Conservation (phyloP, 2,888 invertebrate species). For the Mamestra brassicae region DNA sequence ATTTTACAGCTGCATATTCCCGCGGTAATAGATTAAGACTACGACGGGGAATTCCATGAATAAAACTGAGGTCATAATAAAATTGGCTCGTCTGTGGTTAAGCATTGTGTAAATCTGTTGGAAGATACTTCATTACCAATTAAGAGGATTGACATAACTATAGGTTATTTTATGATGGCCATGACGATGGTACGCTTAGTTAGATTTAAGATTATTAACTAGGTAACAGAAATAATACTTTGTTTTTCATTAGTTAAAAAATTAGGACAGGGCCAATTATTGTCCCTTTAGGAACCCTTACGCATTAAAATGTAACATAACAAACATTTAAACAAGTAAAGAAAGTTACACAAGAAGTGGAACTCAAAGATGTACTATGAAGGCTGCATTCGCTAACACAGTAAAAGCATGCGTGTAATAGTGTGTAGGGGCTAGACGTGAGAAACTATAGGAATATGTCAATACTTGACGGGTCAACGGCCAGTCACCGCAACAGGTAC, state of each 20-base stretch:
- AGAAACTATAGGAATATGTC: conserved; percentile 91
- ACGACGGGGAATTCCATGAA: conserved; percentile 25
- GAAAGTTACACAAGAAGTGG: conserved; percentile 48
- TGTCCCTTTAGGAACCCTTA: not conserved
- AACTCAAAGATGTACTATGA: conserved; percentile 59
- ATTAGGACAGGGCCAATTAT: not conserved
- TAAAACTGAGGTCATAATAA: conserved; percentile 27
- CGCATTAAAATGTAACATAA: conserved; percentile 25
- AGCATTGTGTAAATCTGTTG: conserved; percentile 25
- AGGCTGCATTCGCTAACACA: conserved; percentile 70
- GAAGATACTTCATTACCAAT: conserved; percentile 20
- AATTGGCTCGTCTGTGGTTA: conserved; percentile 19
- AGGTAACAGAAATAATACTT: no score
- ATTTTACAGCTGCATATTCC: conserved; percentile 47
- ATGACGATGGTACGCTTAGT: not conserved
- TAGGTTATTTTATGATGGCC: not conserved
- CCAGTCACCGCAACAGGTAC: conserved; percentile 86
- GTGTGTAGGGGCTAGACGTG: conserved; percentile 84
- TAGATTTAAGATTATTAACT: no score
- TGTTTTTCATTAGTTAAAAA: not conserved
- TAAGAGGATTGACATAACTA: conserved; percentile 9
- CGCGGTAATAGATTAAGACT: conserved; percentile 18
- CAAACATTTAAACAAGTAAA: conserved; percentile 21
- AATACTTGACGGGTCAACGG: conserved; percentile 90
- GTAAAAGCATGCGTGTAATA: conserved; percentile 79